Evolutionary conservation across 1,140 invertebrate species (phyloP).

Genomic region (Aphaenogaster ashmeadi): DNA sequence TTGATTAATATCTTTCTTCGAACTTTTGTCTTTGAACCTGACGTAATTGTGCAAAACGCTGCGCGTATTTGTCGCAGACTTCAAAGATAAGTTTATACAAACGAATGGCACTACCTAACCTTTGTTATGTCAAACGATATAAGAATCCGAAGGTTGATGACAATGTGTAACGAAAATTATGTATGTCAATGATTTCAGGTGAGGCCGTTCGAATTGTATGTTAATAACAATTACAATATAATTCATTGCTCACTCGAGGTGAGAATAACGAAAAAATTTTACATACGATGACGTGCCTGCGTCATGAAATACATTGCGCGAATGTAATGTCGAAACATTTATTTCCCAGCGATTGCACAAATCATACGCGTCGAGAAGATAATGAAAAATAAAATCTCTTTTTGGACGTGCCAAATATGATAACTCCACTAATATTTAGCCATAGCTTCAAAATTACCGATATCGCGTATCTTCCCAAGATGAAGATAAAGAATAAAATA

Average conservation of each 20-base stretch:
- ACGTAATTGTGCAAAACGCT: neutral
- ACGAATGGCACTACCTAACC: neutral
- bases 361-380: neutral
- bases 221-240: slow-evolving; percentile 45
- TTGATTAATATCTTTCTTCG: slow-evolving; percentile 22
- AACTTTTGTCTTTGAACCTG: neutral
- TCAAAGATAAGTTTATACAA: neutral
- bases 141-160: slow-evolving; percentile 17
- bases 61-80: neutral
- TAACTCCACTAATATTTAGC: neutral
- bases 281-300: neutral
- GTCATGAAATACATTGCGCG: slow-evolving; percentile 2
- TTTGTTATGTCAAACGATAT: neutral
- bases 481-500: neutral
- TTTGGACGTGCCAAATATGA: neutral
- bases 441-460: neutral
- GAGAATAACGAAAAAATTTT: slow-evolving; percentile 33
- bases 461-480: neutral
- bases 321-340: slow-evolving; percentile 12
- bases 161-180: slow-evolving; percentile 15
- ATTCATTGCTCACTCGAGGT: slow-evolving; percentile 31
- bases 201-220: slow-evolving; percentile 33
- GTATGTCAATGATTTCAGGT: slow-evolving; percentile 7
- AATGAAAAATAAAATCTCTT: neutral
- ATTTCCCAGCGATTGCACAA: neutral